Evolutionary conservation across 1,140 invertebrate genomes (phyloP).

Genomic region (Drosophila albomicans): DNA sequence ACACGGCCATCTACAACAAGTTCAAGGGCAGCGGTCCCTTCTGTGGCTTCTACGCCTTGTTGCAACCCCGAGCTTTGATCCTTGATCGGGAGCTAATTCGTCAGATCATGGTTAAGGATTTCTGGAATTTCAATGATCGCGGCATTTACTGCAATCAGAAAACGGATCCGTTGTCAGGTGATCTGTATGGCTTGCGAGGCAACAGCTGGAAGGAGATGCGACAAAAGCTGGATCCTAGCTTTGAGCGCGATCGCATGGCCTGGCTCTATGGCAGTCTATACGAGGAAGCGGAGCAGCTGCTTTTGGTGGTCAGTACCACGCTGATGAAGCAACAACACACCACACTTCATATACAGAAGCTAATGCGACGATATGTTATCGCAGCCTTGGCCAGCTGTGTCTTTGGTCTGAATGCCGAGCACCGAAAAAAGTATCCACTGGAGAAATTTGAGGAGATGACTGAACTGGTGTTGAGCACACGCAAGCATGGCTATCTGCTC

Average conservation of each 20-base stretch:
- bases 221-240: constrained; percentile 87
- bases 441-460: constrained; percentile 78
- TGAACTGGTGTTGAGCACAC: constrained; percentile 69
- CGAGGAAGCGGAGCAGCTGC: constrained; percentile 64
- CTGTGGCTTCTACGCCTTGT: constrained; percentile 74
- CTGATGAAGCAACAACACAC: constrained; percentile 63
- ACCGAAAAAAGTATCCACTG: constrained; percentile 57
- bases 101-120: constrained; percentile 87
- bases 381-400: constrained; percentile 67
- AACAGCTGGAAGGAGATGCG: constrained; percentile 88
- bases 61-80: constrained; percentile 74
- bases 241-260: constrained; percentile 87
- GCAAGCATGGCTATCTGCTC: constrained; percentile 71
- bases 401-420: constrained; percentile 64
- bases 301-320: constrained; percentile 53
- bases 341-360: constrained; percentile 72
- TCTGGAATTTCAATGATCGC: constrained; percentile 86
- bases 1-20: constrained; percentile 61
- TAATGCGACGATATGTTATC: constrained; percentile 71
- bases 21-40: constrained; percentile 80
- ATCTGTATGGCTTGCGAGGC: constrained; percentile 86
- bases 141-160: constrained; percentile 86
- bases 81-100: constrained; percentile 86
- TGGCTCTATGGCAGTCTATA: constrained; percentile 84
- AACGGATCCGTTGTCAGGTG: constrained; percentile 86